phyloP scores from a whole-genome alignment of 2,888 invertebrate species.

The Epicampocera succincta region DNA sequence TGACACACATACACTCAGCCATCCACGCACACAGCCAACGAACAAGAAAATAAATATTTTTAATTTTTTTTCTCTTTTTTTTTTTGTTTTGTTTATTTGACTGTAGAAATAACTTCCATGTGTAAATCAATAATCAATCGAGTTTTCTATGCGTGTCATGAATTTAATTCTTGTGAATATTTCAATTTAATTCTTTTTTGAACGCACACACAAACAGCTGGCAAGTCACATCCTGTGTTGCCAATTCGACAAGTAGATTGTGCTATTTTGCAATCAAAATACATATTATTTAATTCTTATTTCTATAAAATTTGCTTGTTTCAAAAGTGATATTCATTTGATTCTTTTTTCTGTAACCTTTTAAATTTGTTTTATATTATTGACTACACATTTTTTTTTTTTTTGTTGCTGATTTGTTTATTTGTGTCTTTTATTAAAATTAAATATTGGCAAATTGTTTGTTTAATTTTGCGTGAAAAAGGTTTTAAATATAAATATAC shows the following conservation, averaged over 20 bases:
- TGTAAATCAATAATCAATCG: constrained; percentile 54
- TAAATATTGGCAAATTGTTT: not conserved
- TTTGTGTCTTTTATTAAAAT: constrained; percentile 17
- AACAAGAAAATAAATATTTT: constrained; percentile 22
- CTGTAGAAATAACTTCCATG: not conserved
- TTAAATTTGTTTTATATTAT: constrained; percentile 9
- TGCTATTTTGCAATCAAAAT: constrained; percentile 42
- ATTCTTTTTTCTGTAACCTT: constrained; percentile 18
- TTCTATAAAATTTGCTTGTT: not conserved
- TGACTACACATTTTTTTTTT: not conserved
- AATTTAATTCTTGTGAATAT: constrained; percentile 33
- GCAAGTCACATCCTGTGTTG: not conserved
- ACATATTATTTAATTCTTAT: not conserved
- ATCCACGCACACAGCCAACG: not conserved
- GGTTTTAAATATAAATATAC: no score
- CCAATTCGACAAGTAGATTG: constrained; percentile 7
- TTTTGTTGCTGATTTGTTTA: not conserved
- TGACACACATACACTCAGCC: not conserved
- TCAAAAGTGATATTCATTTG: constrained; percentile 24
- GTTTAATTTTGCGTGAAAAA: no score
- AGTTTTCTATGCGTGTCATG: constrained; percentile 57
- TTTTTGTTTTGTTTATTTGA: not conserved
- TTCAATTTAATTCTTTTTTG: constrained; percentile 20
- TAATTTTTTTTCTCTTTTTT: not conserved
- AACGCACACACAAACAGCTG: not conserved